Evolutionary conservation across 1,140 invertebrate species (phyloP), one percentile per base, ranked within the genome.

Genomic region (Muscidifurax raptorellus): DNA sequence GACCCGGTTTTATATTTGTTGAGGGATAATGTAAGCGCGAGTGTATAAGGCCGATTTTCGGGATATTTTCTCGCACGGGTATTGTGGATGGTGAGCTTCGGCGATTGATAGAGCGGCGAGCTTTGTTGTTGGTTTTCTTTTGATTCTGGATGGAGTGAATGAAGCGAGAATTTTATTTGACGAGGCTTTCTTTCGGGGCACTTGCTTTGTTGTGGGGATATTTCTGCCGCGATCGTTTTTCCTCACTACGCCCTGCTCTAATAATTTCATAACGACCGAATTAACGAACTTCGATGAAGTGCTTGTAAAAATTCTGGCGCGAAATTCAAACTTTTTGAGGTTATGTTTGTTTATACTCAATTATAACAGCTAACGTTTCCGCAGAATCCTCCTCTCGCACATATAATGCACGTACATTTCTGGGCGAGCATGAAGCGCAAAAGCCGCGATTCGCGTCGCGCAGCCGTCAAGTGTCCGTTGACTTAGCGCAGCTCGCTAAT

Each of bases 401-500:
- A 13, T 47, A 13, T 2, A 47, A 47, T 12, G 22, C 52, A 59
- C 44, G 44, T n/a, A 40, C 36, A 59, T 59, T 6, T 22, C 1
- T 32, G 30, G 10, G 71, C 71, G 10, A 40, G 71, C 71, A 3
- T 9, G 30, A 40, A 28, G 36, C 74, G 36, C n/a, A 40, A 40
- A 15, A 80, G 27, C n/a, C 71, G 25, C 64, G 47, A 75, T 78
- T 69, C 80, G 52, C 79, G 22, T 44, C 64, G 66, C 36, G 77
- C n/a, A 47, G 30, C 71, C 36, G 74, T 75, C 40, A 75, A 47
- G 74, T 75, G 47, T 59, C 44, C 47, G 77, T 66, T 72, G 84
- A 71, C 72, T 66, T 77, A 79, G 77, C 77, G 30, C 9, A 12
- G 59, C 74, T 72, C 76, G 86, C 84, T 64, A 87, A 88, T 89